phyloP scores from a whole-genome alignment of 2,113 vertebrate genomes.

The Xenus cinereus region DNA sequence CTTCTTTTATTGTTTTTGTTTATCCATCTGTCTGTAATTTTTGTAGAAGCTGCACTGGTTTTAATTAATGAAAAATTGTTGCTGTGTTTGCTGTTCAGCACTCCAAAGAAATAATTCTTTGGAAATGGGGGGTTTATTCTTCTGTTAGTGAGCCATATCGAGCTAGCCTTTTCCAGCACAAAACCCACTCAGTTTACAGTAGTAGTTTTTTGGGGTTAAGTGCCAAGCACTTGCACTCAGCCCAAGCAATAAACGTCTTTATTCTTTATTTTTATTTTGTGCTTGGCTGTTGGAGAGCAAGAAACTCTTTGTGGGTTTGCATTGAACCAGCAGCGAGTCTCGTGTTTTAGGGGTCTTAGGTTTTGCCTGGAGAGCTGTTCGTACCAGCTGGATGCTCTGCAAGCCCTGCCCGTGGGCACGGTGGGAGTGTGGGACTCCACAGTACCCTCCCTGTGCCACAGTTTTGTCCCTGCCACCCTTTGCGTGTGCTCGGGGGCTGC shows the following conservation, averaged over 20 bases:
- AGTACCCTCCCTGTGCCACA: accelerated
- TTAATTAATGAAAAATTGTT: neutral
- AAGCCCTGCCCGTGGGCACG: accelerated
- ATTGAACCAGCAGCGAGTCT: neutral
- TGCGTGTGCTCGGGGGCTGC: accelerated
- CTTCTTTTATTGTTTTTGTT: neutral
- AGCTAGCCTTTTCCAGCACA: neutral
- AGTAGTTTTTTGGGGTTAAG: neutral
- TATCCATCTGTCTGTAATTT: conserved; percentile 7
- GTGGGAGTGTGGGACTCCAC: accelerated
- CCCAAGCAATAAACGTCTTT: neutral
- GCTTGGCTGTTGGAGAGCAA: neutral
- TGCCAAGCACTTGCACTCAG: neutral
- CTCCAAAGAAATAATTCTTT: neutral
- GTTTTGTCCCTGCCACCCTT: neutral
- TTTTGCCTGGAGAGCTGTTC: neutral
- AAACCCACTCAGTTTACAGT: neutral
- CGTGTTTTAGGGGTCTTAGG: neutral
- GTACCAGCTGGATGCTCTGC: accelerated
- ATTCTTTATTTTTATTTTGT: neutral
- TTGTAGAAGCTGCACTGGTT: neutral
- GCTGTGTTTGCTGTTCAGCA: neutral
- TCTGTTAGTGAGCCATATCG: neutral
- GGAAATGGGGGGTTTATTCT: neutral
- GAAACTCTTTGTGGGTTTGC: neutral